A percentile compares a stretch with the other conserved stretches of the same genome.
Conservation (phyloP, 2,888 invertebrate species). For the Drosophila prolongata region DNA sequence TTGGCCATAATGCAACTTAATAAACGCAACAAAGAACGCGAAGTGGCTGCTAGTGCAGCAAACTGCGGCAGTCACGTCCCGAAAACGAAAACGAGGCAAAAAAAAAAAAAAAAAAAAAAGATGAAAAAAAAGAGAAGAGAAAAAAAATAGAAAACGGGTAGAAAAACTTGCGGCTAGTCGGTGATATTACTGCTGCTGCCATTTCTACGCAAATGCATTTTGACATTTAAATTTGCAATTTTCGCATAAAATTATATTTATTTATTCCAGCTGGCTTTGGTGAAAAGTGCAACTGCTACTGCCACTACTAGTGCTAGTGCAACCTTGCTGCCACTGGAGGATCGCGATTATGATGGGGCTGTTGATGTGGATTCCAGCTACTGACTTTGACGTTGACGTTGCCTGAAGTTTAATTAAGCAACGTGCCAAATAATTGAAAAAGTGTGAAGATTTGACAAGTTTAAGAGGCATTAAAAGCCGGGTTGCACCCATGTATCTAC, state of each 20-base stretch:
- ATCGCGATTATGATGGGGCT: slow-evolving; percentile 40
- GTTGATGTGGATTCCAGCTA: slow-evolving; percentile 51
- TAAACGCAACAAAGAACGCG: slow-evolving; percentile 69
- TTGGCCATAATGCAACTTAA: slow-evolving; percentile 72
- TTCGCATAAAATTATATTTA: slow-evolving; percentile 80
- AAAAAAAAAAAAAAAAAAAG: not conserved
- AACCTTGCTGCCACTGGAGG: slow-evolving; percentile 52
- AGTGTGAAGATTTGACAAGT: slow-evolving; percentile 84
- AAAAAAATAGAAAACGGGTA: not conserved
- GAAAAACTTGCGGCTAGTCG: not conserved
- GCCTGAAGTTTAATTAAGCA: slow-evolving; percentile 83
- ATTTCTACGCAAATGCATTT: slow-evolving; percentile 75
- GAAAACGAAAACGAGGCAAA: slow-evolving; percentile 1
- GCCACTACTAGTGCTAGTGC: slow-evolving; percentile 36
- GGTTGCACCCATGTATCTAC: slow-evolving; percentile 19
- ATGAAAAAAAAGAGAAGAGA: not conserved
- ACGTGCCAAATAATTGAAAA: slow-evolving; percentile 83
- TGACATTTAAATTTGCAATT: slow-evolving; percentile 81
- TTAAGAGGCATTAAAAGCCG: slow-evolving; percentile 79
- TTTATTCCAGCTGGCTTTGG: slow-evolving; percentile 52
- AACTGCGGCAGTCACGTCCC: slow-evolving; percentile 37
- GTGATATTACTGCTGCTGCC: slow-evolving; percentile 3
- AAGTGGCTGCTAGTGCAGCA: slow-evolving; percentile 11
- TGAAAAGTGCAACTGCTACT: slow-evolving; percentile 49
- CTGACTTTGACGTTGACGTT: slow-evolving; percentile 63